These are phyloP conservation scores for Euzophera pinguis DNA, from an alignment of 2,888 invertebrate genomes.

Conservation along the genomic window DNA sequence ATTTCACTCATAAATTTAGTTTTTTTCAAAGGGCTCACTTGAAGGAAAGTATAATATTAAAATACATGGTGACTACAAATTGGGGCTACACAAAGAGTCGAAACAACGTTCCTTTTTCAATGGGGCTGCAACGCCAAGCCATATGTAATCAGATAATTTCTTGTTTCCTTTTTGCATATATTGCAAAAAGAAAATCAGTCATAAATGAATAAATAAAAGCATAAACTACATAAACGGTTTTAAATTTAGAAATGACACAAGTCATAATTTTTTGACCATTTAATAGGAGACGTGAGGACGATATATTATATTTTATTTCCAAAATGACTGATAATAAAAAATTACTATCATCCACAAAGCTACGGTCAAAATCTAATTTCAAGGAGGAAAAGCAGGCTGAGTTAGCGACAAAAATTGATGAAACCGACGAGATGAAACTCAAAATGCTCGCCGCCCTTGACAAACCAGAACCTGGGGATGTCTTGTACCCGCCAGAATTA, in stretches of 20 bases:
- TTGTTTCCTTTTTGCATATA: too few species aligned
- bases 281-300: not conserved
- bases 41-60: too few species aligned
- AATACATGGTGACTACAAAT: too few species aligned
- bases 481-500: conserved; percentile 80
- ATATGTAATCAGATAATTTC: too few species aligned
- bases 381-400: conserved; percentile 52
- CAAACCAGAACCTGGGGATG: conserved; percentile 62
- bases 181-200: too few species aligned
- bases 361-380: conserved; percentile 34
- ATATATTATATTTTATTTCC: not conserved
- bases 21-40: too few species aligned
- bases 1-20: too few species aligned
- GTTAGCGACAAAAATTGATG: conserved; percentile 63
- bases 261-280: not conserved
- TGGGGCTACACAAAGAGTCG: too few species aligned
- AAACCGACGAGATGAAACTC: conserved; percentile 73
- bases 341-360: conserved; percentile 28
- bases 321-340: conserved; percentile 40
- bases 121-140: too few species aligned
- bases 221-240: too few species aligned
- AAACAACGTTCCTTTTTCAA: too few species aligned
- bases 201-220: too few species aligned
- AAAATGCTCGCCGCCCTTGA: conserved; percentile 63
- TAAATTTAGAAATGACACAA: not conserved